These are phyloP conservation scores for Pagrus major DNA, from an alignment of 2,113 vertebrate species.

Conservation along the genomic window DNA sequence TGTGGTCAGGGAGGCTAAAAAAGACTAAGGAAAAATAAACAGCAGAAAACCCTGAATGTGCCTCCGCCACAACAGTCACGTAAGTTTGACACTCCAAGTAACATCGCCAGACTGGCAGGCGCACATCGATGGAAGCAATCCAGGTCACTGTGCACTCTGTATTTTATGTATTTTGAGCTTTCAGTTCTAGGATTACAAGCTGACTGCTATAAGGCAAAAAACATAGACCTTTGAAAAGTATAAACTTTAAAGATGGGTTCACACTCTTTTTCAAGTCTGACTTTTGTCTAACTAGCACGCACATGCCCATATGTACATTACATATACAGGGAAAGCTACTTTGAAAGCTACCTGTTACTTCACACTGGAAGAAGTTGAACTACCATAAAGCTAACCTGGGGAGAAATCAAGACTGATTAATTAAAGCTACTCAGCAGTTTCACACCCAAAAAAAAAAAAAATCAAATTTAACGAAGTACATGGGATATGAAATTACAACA, in stretches of 20 bases:
- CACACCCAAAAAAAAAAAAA: too few species aligned
- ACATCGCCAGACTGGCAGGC: constrained; percentile 39
- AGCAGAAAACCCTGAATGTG: constrained; percentile 68
- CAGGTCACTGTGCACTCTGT: not conserved
- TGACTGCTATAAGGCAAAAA: not conserved
- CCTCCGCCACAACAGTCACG: constrained; percentile 67
- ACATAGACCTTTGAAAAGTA: not conserved
- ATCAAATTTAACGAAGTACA: too few species aligned
- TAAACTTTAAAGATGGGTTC: not conserved
- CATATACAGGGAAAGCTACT: too few species aligned
- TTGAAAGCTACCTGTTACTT: too few species aligned
- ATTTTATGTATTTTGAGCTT: constrained; percentile 19
- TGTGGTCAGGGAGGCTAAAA: constrained; percentile 57
- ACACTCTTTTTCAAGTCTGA: not conserved
- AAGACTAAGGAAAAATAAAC: constrained; percentile 74
- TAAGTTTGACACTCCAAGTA: constrained; percentile 50
- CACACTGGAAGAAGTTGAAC: too few species aligned
- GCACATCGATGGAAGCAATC: not conserved
- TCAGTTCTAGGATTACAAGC: not conserved
- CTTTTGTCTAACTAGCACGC: too few species aligned
- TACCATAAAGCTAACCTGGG: too few species aligned
- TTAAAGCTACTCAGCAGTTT: too few species aligned
- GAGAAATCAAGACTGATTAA: too few species aligned
- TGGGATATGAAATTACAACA: too few species aligned
- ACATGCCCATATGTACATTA: too few species aligned